Base-by-base conservation (phyloP, 2,888 invertebrate species). In the Drosophila trichaetosa region DNA sequence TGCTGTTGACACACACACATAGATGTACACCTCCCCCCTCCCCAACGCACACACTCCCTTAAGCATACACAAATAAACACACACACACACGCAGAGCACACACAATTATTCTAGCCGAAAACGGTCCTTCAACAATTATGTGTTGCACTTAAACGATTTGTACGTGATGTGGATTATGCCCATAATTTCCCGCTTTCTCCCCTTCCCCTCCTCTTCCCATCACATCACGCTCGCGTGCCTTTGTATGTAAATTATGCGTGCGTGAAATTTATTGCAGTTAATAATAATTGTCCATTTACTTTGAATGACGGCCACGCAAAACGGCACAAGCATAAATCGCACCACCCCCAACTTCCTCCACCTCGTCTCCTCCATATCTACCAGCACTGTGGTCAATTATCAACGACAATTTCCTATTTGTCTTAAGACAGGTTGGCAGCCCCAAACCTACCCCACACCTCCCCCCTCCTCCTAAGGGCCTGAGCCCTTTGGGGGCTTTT, bases 261-360 rank as follows among this genome's bases (percentile, higher is more conserved):
- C 90, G 83, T 87, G 80, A 88, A 87, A 87, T 87, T 87, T 87
- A 87, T 90, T 87, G 90, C 87, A 90, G 87, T 88, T 88, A 87
- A 87, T 90, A 90, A 90, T 90, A 90, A 87, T 90, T 89, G 90
- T 88, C 86, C 86, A 88, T 85, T 89, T 87, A 80, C 79, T 79
- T 73, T 73, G 85, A 80, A 87, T 76, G 80, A 78, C 78, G 79
- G 71, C 81, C 73, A 74, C 67, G 63, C 69, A 56, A 63, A 51
- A 49, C 54, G 51, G 21, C 46, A 58, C 54, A 58, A 58, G 38
- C 34, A 48, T 59, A 54, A 61, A 49, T 49, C 40, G 53, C 54
- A 24, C 34, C 53, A 48, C 33, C 7, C 60, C 60, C 62, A 24
- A 46, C 59, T 6, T 1, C 42, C 1, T 11, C 31, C 49, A 33